Percentiles rank a stretch among this genome's conserved stretches.
Evolutionary conservation across 2,797 vertebrate genomes (phyloP).

Genomic region (Sciurus vulgaris): DNA sequence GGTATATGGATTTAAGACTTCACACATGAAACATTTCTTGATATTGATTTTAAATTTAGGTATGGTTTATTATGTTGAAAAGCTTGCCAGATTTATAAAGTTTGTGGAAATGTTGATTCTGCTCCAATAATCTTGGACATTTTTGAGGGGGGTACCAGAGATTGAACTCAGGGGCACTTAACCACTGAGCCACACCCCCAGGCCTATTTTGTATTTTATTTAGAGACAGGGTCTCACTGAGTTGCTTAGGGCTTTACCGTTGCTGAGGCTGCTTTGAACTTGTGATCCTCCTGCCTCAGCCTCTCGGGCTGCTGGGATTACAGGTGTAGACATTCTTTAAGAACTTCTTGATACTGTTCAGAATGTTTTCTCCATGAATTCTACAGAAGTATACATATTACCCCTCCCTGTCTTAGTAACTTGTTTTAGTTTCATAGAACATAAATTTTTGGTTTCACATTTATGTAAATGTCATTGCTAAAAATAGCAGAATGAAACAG

Average conservation of each 20-base stretch:
- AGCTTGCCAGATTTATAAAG: not conserved
- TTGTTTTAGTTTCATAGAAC: constrained; percentile 41
- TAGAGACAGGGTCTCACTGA: too few relatives aligned
- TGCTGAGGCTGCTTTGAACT: too few relatives aligned
- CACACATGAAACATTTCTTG: not conserved
- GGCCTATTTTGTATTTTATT: too few relatives aligned
- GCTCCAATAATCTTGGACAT: not conserved
- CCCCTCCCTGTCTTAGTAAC: not conserved
- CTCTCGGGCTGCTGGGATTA: too few relatives aligned
- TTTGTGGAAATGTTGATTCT: constrained; percentile 35
- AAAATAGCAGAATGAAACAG: not conserved
- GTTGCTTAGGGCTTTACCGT: too few relatives aligned
- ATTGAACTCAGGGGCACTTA: too few relatives aligned
- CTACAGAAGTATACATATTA: not conserved
- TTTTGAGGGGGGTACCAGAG: too few relatives aligned
- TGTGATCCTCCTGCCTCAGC: too few relatives aligned
- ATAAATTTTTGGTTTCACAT: constrained; percentile 22
- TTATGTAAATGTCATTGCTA: not conserved
- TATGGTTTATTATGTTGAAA: not conserved
- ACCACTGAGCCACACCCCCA: too few relatives aligned
- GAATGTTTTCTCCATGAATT: constrained; percentile 2
- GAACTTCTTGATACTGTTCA: not conserved
- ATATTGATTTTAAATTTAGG: constrained; percentile 50
- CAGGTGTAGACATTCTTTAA: not conserved
- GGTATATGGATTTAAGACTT: not conserved